phyloP scores from a whole-genome alignment of 2,113 vertebrate genomes.

The Aptenodytes patagonicus region DNA sequence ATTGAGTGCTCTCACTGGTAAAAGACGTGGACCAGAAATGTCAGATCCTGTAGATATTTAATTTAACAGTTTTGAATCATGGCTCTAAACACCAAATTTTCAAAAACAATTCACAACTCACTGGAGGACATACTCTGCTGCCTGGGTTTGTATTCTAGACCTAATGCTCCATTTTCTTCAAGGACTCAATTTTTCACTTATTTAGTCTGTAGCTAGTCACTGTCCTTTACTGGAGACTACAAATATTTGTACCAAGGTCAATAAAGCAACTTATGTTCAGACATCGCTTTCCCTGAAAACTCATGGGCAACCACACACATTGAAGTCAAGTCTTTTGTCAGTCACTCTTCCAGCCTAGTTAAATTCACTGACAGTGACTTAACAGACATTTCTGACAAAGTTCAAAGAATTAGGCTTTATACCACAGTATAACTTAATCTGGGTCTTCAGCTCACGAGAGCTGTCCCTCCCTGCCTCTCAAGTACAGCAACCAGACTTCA shows the following conservation, averaged over 20 bases:
- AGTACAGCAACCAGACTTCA: background rate
- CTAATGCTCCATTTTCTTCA: background rate
- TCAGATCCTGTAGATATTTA: conserved; percentile 59
- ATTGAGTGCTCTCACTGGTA: conserved; percentile 92
- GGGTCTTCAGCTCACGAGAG: background rate
- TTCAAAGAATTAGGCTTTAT: background rate
- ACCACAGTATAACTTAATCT: background rate
- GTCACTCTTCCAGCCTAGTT: background rate
- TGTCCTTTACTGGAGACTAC: background rate
- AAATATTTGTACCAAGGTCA: background rate
- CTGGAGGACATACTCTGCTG: background rate
- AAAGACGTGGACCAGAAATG: conserved; percentile 81
- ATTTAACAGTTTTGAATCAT: background rate
- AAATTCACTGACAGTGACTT: background rate
- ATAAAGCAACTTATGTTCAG: background rate
- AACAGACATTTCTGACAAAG: background rate
- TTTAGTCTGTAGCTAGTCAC: background rate
- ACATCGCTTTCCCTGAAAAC: background rate
- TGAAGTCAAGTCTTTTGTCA: background rate
- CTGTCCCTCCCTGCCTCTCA: background rate
- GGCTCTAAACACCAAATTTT: background rate
- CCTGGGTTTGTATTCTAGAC: background rate
- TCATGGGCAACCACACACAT: background rate
- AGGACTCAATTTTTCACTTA: background rate
- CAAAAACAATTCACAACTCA: background rate